These are phyloP conservation scores for cattle (Bos taurus) DNA, from an alignment of 2,113 vertebrate species.

Conservation along the genomic window DNA sequence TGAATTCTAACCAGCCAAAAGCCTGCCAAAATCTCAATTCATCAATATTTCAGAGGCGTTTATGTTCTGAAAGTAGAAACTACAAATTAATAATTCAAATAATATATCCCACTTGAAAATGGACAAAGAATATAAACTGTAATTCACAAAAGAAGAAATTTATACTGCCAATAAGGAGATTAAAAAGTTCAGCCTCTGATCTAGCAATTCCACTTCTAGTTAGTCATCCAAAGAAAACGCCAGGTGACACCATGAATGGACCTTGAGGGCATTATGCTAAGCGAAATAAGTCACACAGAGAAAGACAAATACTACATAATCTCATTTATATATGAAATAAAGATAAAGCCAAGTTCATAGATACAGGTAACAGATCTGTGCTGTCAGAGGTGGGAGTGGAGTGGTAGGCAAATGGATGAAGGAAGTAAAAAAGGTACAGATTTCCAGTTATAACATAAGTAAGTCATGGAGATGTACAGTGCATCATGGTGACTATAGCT, in stretches of 20 bases:
- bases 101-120: not conserved
- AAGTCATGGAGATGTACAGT: not conserved
- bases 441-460: not conserved
- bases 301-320: not conserved
- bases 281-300: not conserved
- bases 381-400: not conserved
- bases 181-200: not conserved
- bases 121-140: not conserved
- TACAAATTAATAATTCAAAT: conserved; percentile 17
- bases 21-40: not conserved
- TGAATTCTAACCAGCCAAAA: not conserved
- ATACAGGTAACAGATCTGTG: not conserved
- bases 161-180: not conserved
- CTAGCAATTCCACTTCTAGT: not conserved
- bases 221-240: not conserved
- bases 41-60: not conserved
- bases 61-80: not conserved
- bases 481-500: not conserved
- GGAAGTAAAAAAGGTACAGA: not conserved
- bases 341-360: not conserved
- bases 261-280: not conserved
- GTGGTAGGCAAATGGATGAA: not conserved
- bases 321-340: not conserved
- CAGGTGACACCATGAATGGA: not conserved
- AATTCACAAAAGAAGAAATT: conserved; percentile 12